These are phyloP conservation scores for Drosophila teissieri DNA, from an alignment of 1,140 invertebrate species.

Conservation along the genomic window DNA sequence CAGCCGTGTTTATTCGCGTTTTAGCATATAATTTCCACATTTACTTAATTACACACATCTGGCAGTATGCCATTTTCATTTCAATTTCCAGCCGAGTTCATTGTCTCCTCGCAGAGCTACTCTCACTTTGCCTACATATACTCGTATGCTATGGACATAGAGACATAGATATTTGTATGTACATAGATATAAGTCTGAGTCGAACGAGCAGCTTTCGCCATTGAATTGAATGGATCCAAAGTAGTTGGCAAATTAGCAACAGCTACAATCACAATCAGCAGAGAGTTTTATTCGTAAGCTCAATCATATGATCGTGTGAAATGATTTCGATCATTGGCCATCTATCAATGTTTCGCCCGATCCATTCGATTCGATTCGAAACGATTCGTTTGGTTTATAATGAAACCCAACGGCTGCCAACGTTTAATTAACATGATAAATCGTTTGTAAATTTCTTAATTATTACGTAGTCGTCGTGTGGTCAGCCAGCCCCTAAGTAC, in stretches of 20 bases:
- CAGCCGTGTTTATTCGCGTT: constrained; percentile 19
- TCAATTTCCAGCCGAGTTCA: constrained; percentile 68
- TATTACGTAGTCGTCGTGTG: constrained; percentile 72
- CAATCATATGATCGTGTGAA: constrained; percentile 74
- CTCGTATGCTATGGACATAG: too few relatives aligned
- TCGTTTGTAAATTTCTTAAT: constrained; percentile 82
- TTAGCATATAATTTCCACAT: constrained; percentile 64
- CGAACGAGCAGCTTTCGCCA: constrained; percentile 67
- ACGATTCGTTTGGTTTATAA: constrained; percentile 21
- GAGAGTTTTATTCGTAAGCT: constrained; percentile 41
- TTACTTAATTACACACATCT: constrained; percentile 67
- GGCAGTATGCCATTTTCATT: constrained; percentile 70
- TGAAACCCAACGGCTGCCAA: constrained; percentile 50
- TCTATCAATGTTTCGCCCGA: constrained; percentile 52
- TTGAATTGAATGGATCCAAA: constrained; percentile 37
- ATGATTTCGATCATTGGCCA: constrained; percentile 77
- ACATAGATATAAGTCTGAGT: constrained; percentile 22
- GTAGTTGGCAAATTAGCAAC: constrained; percentile 81
- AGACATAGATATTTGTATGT: not conserved
- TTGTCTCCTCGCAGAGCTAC: constrained; percentile 60
- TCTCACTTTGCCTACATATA: constrained; percentile 51
- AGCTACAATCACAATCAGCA: constrained; percentile 55
- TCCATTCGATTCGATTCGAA: constrained; percentile 28
- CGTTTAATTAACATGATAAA: constrained; percentile 81
- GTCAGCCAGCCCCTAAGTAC: constrained; percentile 42